Conservation (phyloP, 2,113 vertebrate species). For the Mola mola region DNA sequence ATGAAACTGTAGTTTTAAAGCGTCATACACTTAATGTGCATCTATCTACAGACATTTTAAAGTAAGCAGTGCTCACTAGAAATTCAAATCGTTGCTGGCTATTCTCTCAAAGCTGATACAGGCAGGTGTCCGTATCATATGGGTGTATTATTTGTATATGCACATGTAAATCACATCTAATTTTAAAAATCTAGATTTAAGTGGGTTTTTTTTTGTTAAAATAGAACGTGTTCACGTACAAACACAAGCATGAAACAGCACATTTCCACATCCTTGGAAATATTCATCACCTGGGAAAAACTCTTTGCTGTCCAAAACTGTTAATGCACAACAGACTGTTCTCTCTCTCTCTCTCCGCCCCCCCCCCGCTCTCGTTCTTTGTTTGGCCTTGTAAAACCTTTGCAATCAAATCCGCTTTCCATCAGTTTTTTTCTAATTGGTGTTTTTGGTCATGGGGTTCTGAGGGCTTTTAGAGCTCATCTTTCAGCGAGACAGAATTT, state of each 20-base stretch:
- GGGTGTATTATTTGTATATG: neutral
- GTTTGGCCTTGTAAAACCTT: conserved; percentile 76
- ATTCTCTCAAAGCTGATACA: conserved; percentile 55
- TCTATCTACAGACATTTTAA: conserved; percentile 47
- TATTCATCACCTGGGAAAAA: conserved; percentile 75
- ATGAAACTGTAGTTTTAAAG: conserved; percentile 43
- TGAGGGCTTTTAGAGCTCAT: conserved; percentile 53
- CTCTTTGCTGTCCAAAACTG: conserved; percentile 58
- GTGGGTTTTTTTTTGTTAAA: conserved; percentile 25
- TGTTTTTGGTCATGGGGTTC: conserved; percentile 61
- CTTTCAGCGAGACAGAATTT: conserved; percentile 49
- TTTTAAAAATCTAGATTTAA: too few species aligned
- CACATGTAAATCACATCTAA: too few species aligned
- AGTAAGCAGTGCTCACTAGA: conserved; percentile 48
- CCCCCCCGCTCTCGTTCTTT: conserved; percentile 28
- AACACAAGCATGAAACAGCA: conserved; percentile 41
- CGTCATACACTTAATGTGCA: conserved; percentile 42
- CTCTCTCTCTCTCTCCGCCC: conserved; percentile 26
- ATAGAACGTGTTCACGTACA: conserved; percentile 26
- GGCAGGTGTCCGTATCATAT: neutral
- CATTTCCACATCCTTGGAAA: conserved; percentile 60
- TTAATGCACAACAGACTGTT: conserved; percentile 75
- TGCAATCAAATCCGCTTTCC: conserved; percentile 71
- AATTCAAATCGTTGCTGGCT: conserved; percentile 63
- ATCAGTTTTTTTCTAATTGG: conserved; percentile 52